Percentiles rank a stretch among this genome's conserved stretches.
Conservation (phyloP, 2,113 vertebrate genomes). For the Nothoprocta pentlandii region DNA sequence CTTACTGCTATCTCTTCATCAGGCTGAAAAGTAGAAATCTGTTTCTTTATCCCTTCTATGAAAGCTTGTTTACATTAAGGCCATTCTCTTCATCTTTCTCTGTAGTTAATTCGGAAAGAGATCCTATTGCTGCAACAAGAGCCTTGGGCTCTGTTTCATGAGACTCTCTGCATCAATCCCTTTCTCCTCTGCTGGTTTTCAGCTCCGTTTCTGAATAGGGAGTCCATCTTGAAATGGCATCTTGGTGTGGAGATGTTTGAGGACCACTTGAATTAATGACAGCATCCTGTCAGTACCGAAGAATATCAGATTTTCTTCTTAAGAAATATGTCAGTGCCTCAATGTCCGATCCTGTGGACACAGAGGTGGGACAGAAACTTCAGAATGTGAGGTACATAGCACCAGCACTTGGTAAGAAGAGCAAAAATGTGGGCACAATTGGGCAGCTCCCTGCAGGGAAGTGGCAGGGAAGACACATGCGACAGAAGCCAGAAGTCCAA, state of each 20-base stretch:
- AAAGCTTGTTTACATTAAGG: background rate
- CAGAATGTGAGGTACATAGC: background rate
- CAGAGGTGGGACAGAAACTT: background rate
- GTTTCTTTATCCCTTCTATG: background rate
- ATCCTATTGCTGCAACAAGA: background rate
- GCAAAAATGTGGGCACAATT: background rate
- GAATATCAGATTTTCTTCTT: background rate
- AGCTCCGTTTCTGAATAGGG: background rate
- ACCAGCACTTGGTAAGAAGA: background rate
- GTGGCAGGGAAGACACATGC: background rate
- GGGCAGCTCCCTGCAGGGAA: background rate
- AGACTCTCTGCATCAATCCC: background rate
- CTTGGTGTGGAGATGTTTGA: background rate
- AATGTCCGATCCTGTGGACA: background rate
- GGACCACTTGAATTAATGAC: background rate
- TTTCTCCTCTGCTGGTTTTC: background rate
- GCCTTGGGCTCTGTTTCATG: background rate
- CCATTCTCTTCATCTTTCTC: background rate
- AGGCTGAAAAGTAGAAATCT: background rate
- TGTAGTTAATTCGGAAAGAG: background rate
- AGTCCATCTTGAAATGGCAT: background rate
- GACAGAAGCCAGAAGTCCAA: constrained; percentile 3
- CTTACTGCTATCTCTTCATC: background rate
- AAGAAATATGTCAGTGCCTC: background rate
- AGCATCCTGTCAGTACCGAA: background rate